These are phyloP conservation scores for Stylophora pistillata DNA, from an alignment of 64 coral and sea anemone genomes.

Conservation along the genomic window DNA sequence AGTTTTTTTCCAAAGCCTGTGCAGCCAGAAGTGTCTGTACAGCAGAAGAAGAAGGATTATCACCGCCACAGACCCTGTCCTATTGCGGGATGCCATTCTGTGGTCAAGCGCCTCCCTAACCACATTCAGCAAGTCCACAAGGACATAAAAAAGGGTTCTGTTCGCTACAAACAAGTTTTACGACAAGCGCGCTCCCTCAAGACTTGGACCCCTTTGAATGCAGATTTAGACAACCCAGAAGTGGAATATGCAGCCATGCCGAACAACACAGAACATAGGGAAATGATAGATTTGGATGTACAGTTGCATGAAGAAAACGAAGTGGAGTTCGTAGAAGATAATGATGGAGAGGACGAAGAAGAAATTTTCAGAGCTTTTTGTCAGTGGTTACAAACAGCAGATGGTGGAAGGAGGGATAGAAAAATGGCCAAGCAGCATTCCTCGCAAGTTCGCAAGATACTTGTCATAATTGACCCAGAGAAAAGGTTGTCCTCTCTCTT, in stretches of 20 bases:
- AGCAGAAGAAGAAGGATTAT: neutral
- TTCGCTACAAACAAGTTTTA: constrained; percentile 1
- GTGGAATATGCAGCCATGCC: too few species aligned
- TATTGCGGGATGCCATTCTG: neutral
- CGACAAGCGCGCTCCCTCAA: neutral
- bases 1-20: neutral
- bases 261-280: too few species aligned
- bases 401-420: neutral
- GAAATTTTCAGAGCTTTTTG: neutral
- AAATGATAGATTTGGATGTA: too few species aligned
- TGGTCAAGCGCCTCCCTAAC: neutral
- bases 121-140: constrained; percentile 15
- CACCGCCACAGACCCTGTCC: neutral
- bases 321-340: too few species aligned
- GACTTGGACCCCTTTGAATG: neutral
- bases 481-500: neutral
- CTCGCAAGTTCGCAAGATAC: neutral
- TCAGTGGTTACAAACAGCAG: neutral
- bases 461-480: neutral
- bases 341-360: neutral
- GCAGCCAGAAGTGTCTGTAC: neutral
- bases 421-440: constrained; percentile 8
- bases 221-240: too few species aligned
- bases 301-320: too few species aligned
- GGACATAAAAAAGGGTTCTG: neutral